Evolutionary conservation across 2,888 invertebrate genomes (phyloP).

Genomic region (Morpho helenor): DNA sequence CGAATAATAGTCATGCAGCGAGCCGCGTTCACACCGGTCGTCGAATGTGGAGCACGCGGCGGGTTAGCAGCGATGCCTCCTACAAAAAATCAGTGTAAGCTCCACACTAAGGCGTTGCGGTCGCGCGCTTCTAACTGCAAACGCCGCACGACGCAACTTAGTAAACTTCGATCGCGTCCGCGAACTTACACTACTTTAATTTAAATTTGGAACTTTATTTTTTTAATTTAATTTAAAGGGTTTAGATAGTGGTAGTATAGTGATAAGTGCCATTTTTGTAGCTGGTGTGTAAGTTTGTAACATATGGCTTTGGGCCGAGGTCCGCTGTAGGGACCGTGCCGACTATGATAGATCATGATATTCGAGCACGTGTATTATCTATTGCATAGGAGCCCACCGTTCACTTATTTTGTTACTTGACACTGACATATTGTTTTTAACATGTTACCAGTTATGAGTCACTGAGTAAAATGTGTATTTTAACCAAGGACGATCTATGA

Average conservation of each 20-base stretch:
- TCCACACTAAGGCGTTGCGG: slow-evolving; percentile 62
- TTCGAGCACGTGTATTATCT: slow-evolving; percentile 60
- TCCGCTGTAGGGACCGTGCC: slow-evolving; percentile 52
- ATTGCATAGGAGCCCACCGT: slow-evolving; percentile 65
- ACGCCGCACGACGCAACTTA: slow-evolving; percentile 31
- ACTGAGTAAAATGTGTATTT: slow-evolving; percentile 1
- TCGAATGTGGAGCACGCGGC: slow-evolving; percentile 72
- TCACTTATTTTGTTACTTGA: slow-evolving; percentile 71
- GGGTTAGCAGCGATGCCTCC: slow-evolving; percentile 67
- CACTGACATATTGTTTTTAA: slow-evolving; percentile 18
- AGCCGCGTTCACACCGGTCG: slow-evolving; percentile 69
- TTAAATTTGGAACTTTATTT: slow-evolving; percentile 20
- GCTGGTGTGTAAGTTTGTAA: slow-evolving; percentile 62
- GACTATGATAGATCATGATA: slow-evolving; percentile 62
- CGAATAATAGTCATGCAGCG: slow-evolving; percentile 53
- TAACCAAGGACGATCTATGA: background rate
- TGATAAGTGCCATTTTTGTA: slow-evolving; percentile 60
- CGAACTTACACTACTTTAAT: slow-evolving; percentile 34
- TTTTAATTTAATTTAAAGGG: slow-evolving; percentile 18
- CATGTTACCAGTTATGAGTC: slow-evolving; percentile 5
- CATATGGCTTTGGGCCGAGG: slow-evolving; percentile 69
- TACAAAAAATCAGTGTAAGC: slow-evolving; percentile 78
- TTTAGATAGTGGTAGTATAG: slow-evolving; percentile 41
- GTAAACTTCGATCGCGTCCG: slow-evolving; percentile 33
- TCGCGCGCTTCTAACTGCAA: slow-evolving; percentile 45